Percentiles rank a stretch among this genome's conserved stretches.
These are phyloP conservation scores for Erebia aethiops DNA, from an alignment of 2,888 invertebrate genomes.

Conservation along the genomic window DNA sequence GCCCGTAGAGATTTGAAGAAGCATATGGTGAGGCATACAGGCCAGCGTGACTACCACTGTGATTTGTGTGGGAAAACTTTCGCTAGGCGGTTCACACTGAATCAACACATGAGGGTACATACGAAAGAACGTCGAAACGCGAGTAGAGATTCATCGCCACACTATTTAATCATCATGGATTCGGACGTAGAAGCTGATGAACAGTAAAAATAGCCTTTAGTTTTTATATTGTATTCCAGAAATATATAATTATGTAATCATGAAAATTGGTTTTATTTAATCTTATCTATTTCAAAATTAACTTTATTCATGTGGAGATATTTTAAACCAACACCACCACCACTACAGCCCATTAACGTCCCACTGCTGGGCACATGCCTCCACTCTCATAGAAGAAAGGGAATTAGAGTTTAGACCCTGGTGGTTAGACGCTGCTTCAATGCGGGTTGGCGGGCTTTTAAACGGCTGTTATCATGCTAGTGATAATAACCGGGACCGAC, in stretches of 20 bases:
- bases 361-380: too few species aligned
- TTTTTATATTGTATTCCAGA: neutral
- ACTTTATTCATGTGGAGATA: too few species aligned
- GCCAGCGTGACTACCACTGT: slow-evolving; percentile 57
- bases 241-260: neutral
- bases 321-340: too few species aligned
- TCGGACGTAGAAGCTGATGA: slow-evolving; percentile 2
- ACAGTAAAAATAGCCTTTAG: neutral
- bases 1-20: slow-evolving; percentile 54
- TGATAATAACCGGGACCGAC: too few species aligned
- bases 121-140: slow-evolving; percentile 28
- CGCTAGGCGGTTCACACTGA: slow-evolving; percentile 42
- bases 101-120: slow-evolving; percentile 47
- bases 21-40: slow-evolving; percentile 62
- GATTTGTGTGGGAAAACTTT: slow-evolving; percentile 55
- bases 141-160: neutral
- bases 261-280: neutral
- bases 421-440: too few species aligned
- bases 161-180: slow-evolving; percentile 37
- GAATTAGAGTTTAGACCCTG: too few species aligned
- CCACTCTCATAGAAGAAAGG: too few species aligned
- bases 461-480: too few species aligned
- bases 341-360: too few species aligned
- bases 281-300: too few species aligned
- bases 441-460: too few species aligned